Conservation (phyloP, 2,797 vertebrate species). For the Garrulus glandarius region DNA sequence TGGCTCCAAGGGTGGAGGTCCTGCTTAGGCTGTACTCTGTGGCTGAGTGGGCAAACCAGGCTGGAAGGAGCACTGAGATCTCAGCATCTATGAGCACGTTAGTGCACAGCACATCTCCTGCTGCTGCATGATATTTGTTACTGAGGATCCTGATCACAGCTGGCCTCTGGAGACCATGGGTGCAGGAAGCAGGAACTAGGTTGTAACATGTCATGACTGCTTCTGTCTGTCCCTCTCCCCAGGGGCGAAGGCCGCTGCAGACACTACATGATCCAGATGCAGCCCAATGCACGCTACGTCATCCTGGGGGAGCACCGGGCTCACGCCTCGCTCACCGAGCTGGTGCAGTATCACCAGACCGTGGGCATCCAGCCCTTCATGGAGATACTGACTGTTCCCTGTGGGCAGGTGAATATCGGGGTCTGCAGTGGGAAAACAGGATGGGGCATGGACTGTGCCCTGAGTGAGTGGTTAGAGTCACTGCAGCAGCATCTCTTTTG, state of each 20-base stretch:
- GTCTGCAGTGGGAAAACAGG: background rate
- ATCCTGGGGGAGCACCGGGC: conserved; percentile 77
- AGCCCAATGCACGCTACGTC: conserved; percentile 74
- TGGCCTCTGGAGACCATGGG: background rate
- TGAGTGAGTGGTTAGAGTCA: background rate
- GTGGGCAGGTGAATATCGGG: conserved; percentile 64
- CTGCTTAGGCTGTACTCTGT: background rate
- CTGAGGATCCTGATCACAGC: background rate
- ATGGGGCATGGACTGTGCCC: background rate
- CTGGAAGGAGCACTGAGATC: background rate
- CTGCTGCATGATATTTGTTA: background rate
- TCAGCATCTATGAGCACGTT: background rate
- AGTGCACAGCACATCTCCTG: background rate
- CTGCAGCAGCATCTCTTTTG: background rate
- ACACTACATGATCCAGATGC: conserved; percentile 79
- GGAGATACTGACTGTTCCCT: conserved; percentile 73
- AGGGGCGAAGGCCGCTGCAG: conserved; percentile 70
- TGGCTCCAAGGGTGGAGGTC: background rate
- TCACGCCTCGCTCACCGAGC: conserved; percentile 66
- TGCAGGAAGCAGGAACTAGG: background rate
- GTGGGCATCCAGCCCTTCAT: conserved; percentile 77
- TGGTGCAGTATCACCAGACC: conserved; percentile 70
- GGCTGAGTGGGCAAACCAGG: background rate
- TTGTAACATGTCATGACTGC: background rate
- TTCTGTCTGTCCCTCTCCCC: background rate